Percentiles rank a stretch among this genome's conserved stretches.
Conservation (phyloP, 37 sponge, comb jelly and placozoan genomes). For the Chondrilla cf. caribensis region DNA sequence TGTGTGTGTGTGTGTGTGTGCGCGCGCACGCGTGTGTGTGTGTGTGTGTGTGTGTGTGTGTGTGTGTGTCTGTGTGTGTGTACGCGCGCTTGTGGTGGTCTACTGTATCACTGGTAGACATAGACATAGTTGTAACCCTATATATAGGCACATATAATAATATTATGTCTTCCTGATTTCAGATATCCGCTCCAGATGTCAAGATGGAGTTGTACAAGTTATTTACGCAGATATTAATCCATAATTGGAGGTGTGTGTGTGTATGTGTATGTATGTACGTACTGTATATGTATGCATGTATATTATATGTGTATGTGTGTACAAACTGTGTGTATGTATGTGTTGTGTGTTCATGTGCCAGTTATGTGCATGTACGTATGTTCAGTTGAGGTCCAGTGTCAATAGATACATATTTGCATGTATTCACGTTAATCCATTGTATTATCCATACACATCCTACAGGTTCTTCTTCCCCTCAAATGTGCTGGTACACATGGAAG, state of each 20-base stretch:
- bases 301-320: too few species aligned
- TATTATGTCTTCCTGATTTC: too few species aligned
- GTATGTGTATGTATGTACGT: background rate
- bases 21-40: too few species aligned
- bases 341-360: too few species aligned
- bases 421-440: background rate
- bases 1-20: too few species aligned
- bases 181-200: constrained; percentile 70
- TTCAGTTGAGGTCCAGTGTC: background rate
- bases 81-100: too few species aligned
- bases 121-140: too few species aligned
- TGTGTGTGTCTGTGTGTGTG: too few species aligned
- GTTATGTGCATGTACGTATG: background rate
- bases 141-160: too few species aligned
- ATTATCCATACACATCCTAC: background rate
- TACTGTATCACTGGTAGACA: too few species aligned
- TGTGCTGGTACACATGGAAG: constrained; percentile 60
- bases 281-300: background rate
- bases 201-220: constrained; percentile 65
- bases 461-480: constrained; percentile 74
- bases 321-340: too few species aligned
- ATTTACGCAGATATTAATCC: constrained; percentile 56
- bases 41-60: too few species aligned
- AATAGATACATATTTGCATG: constrained; percentile 1
- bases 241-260: constrained; percentile 79